Conservation (phyloP, 1,140 invertebrate species). For the Orchestia grillus region DNA sequence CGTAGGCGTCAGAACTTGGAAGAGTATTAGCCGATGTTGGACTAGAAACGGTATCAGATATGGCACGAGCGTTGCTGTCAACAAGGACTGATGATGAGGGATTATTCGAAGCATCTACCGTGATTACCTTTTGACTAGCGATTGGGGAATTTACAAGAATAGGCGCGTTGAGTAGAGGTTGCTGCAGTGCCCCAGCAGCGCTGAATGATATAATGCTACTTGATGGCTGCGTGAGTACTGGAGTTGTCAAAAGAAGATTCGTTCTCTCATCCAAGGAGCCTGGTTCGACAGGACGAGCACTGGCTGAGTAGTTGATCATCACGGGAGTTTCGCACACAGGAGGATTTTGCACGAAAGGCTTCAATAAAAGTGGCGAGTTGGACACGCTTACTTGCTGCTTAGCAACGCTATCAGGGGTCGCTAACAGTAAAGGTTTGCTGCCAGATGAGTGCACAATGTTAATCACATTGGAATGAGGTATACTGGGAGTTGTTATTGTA, state of each 20-base stretch:
- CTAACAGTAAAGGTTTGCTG: background rate
- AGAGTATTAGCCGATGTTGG: background rate
- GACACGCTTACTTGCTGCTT: background rate
- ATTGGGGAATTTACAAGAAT: constrained; percentile 30
- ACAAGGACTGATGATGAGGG: constrained; percentile 16
- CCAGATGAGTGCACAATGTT: background rate
- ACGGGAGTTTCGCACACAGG: background rate
- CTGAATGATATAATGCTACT: constrained; percentile 27
- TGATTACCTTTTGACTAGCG: constrained; percentile 45
- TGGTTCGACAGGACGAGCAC: background rate
- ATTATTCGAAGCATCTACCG: background rate
- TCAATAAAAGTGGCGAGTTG: background rate
- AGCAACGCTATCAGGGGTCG: background rate
- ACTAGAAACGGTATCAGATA: constrained; percentile 42
- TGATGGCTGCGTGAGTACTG: background rate
- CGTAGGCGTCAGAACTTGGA: background rate
- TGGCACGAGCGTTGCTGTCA: background rate
- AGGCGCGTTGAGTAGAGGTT: constrained; percentile 31
- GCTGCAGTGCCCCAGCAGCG: background rate
- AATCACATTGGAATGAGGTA: background rate
- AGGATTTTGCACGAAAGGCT: constrained; percentile 2
- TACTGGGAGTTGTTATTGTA: background rate
- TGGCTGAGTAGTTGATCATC: constrained; percentile 8
- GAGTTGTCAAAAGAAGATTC: background rate
- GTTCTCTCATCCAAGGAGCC: background rate